phyloP scores from a whole-genome alignment of 2,797 vertebrate genomes.

The Enteromius treurensis region DNA sequence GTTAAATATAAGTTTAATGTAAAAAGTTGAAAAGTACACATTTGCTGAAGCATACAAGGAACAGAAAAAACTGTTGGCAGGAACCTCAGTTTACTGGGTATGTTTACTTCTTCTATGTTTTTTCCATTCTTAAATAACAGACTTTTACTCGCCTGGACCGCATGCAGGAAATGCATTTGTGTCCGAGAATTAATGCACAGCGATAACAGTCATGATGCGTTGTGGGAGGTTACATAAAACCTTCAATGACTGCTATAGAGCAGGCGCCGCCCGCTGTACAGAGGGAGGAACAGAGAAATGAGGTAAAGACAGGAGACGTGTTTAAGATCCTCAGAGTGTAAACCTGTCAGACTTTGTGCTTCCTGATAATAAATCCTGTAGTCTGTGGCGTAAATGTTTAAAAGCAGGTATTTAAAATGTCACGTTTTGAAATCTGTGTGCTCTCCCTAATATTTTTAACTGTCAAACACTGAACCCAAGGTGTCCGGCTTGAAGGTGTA shows the following conservation, averaged over 20 bases:
- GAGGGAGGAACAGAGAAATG: slow-evolving; percentile 37
- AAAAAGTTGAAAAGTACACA: not conserved
- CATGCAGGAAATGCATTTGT: slow-evolving; percentile 32
- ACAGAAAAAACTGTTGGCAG: not conserved
- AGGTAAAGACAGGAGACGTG: slow-evolving; percentile 46
- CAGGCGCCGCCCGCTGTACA: slow-evolving; percentile 6
- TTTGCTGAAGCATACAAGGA: not conserved
- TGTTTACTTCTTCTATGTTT: slow-evolving; percentile 35
- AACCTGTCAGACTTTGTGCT: slow-evolving; percentile 52
- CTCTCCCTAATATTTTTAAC: slow-evolving; percentile 41
- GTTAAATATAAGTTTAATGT: not conserved
- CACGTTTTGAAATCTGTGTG: slow-evolving; percentile 51
- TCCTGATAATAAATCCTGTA: slow-evolving; percentile 55
- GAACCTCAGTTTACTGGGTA: slow-evolving; percentile 3
- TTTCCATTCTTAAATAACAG: slow-evolving; percentile 33
- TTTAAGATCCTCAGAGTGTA: slow-evolving; percentile 58
- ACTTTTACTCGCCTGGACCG: slow-evolving; percentile 34
- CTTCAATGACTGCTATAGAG: slow-evolving; percentile 8
- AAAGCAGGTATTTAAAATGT: slow-evolving; percentile 62
- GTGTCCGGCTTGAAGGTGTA: slow-evolving; percentile 31
- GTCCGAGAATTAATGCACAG: slow-evolving; percentile 31
- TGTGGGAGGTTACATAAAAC: slow-evolving; percentile 32
- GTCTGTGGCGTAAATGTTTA: slow-evolving; percentile 59
- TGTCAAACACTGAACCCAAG: slow-evolving; percentile 21
- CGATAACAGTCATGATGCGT: slow-evolving; percentile 38